Percentiles rank a stretch among this genome's conserved stretches.
phyloP scores from a whole-genome alignment of 2,888 invertebrate species.

The Tetranychus piercei region DNA sequence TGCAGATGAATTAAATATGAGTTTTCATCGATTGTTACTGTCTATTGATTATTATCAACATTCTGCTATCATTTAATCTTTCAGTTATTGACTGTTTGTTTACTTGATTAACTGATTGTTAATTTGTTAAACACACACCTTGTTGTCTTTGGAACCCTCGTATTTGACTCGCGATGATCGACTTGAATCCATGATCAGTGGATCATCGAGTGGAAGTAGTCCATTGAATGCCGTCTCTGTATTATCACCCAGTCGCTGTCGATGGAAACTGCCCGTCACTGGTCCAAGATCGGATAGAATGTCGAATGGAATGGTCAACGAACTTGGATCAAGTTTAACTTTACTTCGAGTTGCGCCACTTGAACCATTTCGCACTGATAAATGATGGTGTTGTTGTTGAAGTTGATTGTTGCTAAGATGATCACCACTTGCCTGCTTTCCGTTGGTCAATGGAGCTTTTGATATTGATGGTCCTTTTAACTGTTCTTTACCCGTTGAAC shows the following conservation, averaged over 20 bases:
- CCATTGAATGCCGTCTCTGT: not conserved
- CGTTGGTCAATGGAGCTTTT: not conserved
- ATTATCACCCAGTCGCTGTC: not conserved
- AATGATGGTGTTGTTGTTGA: not conserved
- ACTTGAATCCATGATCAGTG: not conserved
- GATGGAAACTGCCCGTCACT: not conserved
- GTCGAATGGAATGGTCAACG: conserved; percentile 17
- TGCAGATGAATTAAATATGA: not conserved
- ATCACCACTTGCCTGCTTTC: too few relatives aligned
- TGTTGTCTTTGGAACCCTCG: not conserved
- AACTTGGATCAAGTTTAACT: not conserved
- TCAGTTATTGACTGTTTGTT: not conserved
- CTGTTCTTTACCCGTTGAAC: not conserved
- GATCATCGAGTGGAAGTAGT: not conserved
- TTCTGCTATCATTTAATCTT: not conserved
- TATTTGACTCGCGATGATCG: not conserved
- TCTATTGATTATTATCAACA: not conserved
- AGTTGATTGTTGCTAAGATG: too few relatives aligned
- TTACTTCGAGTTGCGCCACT: not conserved
- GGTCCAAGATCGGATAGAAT: conserved; percentile 15
- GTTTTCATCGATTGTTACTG: not conserved
- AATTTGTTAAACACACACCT: not conserved
- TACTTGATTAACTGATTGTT: not conserved
- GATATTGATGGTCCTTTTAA: not conserved
- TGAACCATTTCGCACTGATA: not conserved